Percentiles rank a stretch among this genome's conserved stretches.
Conservation (phyloP, 2,113 vertebrate genomes). For the Manacus vitellinus region DNA sequence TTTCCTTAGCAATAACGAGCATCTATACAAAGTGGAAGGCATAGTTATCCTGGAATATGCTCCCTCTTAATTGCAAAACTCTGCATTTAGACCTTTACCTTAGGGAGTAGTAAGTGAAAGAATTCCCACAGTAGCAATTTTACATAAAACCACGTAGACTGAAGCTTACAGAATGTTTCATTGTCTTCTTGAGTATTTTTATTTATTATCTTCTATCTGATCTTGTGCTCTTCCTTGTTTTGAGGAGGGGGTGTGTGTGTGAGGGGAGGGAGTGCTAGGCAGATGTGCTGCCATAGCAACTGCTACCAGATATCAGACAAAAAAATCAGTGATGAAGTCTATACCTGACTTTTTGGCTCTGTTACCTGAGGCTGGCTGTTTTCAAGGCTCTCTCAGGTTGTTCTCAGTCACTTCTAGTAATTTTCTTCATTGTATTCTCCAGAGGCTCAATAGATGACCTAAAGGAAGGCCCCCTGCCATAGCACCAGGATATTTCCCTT, state of each 20-base stretch:
- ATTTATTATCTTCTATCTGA: not conserved
- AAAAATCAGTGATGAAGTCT: not conserved
- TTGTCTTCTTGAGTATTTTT: not conserved
- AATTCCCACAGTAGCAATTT: not conserved
- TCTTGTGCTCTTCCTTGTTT: not conserved
- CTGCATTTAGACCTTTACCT: not conserved
- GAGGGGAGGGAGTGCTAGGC: not conserved
- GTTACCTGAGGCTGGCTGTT: not conserved
- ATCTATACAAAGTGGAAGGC: not conserved
- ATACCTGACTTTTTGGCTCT: not conserved
- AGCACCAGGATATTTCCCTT: not conserved
- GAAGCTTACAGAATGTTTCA: not conserved
- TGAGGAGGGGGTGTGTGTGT: accelerated
- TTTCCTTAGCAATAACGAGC: not conserved
- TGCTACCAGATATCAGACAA: not conserved
- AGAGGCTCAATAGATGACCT: not conserved
- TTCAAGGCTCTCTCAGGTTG: not conserved
- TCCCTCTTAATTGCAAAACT: not conserved
- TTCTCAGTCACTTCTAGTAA: not conserved
- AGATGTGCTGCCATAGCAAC: not conserved
- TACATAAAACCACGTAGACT: not conserved
- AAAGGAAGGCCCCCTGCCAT: not conserved
- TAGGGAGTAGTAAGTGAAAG: not conserved
- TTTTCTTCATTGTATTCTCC: not conserved
- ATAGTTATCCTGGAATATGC: not conserved